Percentiles rank a stretch among this genome's conserved stretches.
These are phyloP conservation scores for Pogonophryne albipinna DNA, from an alignment of 2,797 vertebrate genomes.

Conservation along the genomic window DNA sequence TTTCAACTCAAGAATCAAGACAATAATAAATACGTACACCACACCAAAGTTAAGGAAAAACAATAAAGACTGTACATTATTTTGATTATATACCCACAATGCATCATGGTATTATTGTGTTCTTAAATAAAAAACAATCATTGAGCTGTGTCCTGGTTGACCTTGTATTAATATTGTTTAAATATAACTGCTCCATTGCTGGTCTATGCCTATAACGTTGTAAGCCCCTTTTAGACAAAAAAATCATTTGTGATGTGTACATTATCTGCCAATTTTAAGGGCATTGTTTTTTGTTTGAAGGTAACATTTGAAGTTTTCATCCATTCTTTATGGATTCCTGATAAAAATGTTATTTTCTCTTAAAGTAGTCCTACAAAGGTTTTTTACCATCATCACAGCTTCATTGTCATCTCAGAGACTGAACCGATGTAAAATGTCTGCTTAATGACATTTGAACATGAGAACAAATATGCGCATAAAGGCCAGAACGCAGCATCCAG, in stretches of 20 bases:
- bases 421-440: too few relatives aligned
- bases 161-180: neutral
- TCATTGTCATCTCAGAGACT: too few relatives aligned
- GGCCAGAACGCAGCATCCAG: too few relatives aligned
- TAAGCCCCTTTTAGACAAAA: constrained; percentile 5
- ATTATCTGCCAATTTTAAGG: neutral
- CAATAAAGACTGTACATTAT: constrained; percentile 9
- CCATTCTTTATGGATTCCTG: too few relatives aligned
- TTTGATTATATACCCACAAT: constrained; percentile 14
- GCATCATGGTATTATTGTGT: neutral
- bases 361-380: too few relatives aligned
- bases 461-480: too few relatives aligned
- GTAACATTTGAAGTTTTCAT: neutral
- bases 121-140: neutral
- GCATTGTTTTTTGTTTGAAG: neutral
- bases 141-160: neutral
- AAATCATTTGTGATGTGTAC: neutral
- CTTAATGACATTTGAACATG: too few relatives aligned
- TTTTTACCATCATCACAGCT: too few relatives aligned
- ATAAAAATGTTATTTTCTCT: too few relatives aligned
- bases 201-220: neutral
- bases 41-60: constrained; percentile 28
- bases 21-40: constrained; percentile 57
- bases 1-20: constrained; percentile 56
- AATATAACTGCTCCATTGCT: neutral